Percentiles rank a stretch among this genome's conserved stretches.
Conservation (phyloP, 2,888 invertebrate species). For the Luperina testacea region DNA sequence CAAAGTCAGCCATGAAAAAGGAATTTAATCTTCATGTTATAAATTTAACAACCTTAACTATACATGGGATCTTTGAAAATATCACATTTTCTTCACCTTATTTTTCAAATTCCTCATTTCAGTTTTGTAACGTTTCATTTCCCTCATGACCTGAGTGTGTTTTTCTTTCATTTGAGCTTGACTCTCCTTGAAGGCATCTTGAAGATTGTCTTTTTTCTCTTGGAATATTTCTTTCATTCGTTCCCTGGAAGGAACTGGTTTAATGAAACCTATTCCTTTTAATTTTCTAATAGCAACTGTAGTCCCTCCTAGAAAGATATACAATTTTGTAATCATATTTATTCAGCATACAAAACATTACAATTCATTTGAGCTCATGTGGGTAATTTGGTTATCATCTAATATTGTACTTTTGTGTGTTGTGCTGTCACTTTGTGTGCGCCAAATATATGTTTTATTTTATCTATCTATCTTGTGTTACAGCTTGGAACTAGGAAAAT, state of each 20-base stretch:
- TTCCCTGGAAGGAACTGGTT: conserved; percentile 93
- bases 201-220: conserved; percentile 91
- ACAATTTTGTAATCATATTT: background rate
- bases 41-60: conserved; percentile 4
- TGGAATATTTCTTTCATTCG: conserved; percentile 91
- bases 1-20: conserved; percentile 3
- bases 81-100: conserved; percentile 85
- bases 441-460: too few relatives aligned
- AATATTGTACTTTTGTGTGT: too few relatives aligned
- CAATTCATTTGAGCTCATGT: background rate
- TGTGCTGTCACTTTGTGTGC: too few relatives aligned
- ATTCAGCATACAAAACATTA: background rate
- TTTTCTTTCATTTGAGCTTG: conserved; percentile 85
- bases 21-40: background rate
- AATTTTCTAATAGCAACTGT: conserved; percentile 95
- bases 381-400: too few relatives aligned
- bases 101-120: conserved; percentile 87
- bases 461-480: background rate
- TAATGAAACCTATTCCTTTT: conserved; percentile 94
- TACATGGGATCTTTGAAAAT: conserved; percentile 11
- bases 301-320: conserved; percentile 92
- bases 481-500: background rate
- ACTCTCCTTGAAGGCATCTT: conserved; percentile 91
- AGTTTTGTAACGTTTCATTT: conserved; percentile 87
- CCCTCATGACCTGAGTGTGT: conserved; percentile 86